Evolutionary conservation across 1,140 invertebrate genomes (phyloP).

Genomic region (Cotesia glomerata): DNA sequence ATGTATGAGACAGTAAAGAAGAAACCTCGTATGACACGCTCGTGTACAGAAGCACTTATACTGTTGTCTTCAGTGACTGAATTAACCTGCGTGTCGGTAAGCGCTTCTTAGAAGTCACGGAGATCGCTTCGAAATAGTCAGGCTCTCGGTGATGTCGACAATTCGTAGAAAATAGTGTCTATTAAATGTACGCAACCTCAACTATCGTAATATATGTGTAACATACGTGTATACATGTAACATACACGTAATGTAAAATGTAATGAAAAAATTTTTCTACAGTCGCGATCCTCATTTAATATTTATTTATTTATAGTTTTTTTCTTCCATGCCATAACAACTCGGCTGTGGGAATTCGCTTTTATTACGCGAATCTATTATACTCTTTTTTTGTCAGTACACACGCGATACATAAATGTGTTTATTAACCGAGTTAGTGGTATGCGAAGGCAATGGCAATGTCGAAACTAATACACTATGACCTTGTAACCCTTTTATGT

Average conservation of each 20-base stretch:
- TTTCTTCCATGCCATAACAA: too few species aligned
- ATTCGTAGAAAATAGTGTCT: slow-evolving; percentile 33
- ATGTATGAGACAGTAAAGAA: background rate
- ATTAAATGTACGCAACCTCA: slow-evolving; percentile 16
- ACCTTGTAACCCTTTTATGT: background rate
- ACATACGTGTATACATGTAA: background rate
- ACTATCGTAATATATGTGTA: too few species aligned
- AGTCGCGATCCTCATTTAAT: too few species aligned
- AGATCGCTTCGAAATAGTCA: slow-evolving; percentile 35
- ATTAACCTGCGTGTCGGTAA: slow-evolving; percentile 32
- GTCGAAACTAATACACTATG: background rate
- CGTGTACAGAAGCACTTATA: slow-evolving; percentile 24
- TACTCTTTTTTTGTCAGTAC: background rate
- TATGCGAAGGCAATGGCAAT: background rate
- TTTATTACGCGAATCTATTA: too few species aligned
- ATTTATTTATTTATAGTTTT: too few species aligned
- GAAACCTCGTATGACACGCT: background rate
- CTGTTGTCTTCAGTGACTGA: slow-evolving; percentile 31
- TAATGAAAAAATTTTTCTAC: background rate
- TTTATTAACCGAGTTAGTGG: background rate
- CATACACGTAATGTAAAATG: too few species aligned
- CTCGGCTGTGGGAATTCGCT: too few species aligned
- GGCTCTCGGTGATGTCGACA: slow-evolving; percentile 24
- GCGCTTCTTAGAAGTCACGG: slow-evolving; percentile 20
- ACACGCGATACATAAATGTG: background rate